Evolutionary conservation across 2,797 vertebrate species (phyloP), one percentile per base, ranked within the genome.

Genomic region (Vireo griseus): DNA sequence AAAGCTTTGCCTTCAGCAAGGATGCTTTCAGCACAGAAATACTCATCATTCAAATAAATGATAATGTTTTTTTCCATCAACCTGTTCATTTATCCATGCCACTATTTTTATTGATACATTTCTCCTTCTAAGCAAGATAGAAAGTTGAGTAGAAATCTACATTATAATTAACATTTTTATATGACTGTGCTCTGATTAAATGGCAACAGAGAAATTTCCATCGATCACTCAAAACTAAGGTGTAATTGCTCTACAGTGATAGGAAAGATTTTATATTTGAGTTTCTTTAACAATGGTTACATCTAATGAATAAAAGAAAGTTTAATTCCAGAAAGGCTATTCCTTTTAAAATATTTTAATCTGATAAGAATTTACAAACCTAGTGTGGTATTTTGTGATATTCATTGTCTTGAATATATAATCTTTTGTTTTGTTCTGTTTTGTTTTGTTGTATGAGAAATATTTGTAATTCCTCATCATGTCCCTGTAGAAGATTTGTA

Each of bases 21-120:
- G 47, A 92, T 83, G 83, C 76, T 95, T 97, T 88, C 95, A 86
- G 62, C 95, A 85, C 68, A 92, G 80, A 48, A 94, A 90, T 89
- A 89, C 86, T 88, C 89, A 87, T 94, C 92, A 95, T 88, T 96
- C 88, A 97, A 91, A 86, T 66, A 96, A 80, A 91, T 40, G n/a
- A 92, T 93, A 80, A 94, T 93, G 78, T 2, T 87, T 92, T 94
- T 82, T 93, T 74, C 86, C 74, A 95, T 96, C 93, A 97, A 92
- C 66, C 57, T 97, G 72, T 87, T 94, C 81, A 78, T 93, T 89
- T 95, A 95, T 63, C 81, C 40, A 66, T 81, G 86, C 26, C 62
- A 90, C 61, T 82, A 69, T 71, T 86, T 96, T 94, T 94, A 90
- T 87, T 96, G 83, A 86, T 77, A 68, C 2, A 6, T 84, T 90